Evolutionary conservation across 2,888 invertebrate genomes (phyloP), one percentile per base, ranked within the genome.

Genomic region (Rapana venosa): DNA sequence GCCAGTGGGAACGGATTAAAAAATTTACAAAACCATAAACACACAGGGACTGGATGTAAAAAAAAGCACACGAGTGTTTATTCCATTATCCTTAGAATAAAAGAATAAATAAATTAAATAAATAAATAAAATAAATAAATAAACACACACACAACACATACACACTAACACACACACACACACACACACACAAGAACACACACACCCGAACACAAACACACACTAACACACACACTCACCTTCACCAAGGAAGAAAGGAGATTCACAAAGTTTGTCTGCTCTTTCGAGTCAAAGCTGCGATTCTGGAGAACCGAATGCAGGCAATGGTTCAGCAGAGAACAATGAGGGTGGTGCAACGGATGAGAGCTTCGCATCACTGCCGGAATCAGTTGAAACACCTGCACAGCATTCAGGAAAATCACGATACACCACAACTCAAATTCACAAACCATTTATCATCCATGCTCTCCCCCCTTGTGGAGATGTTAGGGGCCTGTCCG

Each of bases 261-360:
- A 17, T 20, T n/a, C 30, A 89, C 26, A 35, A 35, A 35, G 30
- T 89, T 89, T 20, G 85, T 89, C 74, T 89, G 85, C 35, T 89
- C 74, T 17, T 0, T 47, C 26, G 30, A n/a, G n/a, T 85, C 85
- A 56, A 85, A 22, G n/a, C 11, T 20, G 13, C 66, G 47, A n/a
- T 30, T 26, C n/a, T 47, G 5, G 4, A 89, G 83, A 8, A 47
- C 32, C 30, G 56, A 2, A 20, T 89, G 89, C 70, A 89, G 58
- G 58, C 85, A 66, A 85, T 89, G 89, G 30, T 85, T 74, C 30
- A 89, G 74, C 74, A 89, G 15, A 11, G 85, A 85, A 2, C 36
- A 20, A 56, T 85, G 47, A 17, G 74, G 56, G 58, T 89, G 89
- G 56, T 85, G 20, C 30, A 56, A 30, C 11, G 89, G 89, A 56